A percentile compares a stretch with the other conserved stretches of the same genome.
These are phyloP conservation scores for Melinopterus prodromus DNA, from an alignment of 2,888 invertebrate genomes.

Conservation along the genomic window DNA sequence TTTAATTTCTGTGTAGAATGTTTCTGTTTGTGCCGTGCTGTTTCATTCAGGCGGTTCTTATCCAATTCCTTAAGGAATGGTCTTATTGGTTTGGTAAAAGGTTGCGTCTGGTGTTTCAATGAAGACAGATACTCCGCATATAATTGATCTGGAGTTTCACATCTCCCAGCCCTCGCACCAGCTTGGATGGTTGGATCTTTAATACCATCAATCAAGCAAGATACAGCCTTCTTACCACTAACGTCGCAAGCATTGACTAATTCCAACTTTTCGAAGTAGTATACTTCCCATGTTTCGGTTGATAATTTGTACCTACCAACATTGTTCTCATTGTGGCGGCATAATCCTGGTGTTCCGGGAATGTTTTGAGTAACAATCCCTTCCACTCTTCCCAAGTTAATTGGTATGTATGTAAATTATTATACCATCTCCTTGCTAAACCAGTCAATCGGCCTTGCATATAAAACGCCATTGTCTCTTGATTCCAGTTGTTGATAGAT, in stretches of 20 bases:
- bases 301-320: constrained; percentile 32
- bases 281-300: constrained; percentile 37
- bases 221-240: constrained; percentile 36
- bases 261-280: constrained; percentile 44
- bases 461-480: too few species aligned
- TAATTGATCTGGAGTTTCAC: constrained; percentile 29
- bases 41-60: neutral
- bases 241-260: constrained; percentile 33
- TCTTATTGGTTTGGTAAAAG: neutral
- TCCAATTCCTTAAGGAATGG: neutral
- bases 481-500: too few species aligned
- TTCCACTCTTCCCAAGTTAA: too few species aligned
- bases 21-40: neutral
- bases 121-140: constrained; percentile 31
- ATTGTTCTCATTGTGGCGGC: too few species aligned
- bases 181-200: constrained; percentile 31
- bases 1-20: neutral
- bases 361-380: too few species aligned
- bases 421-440: too few species aligned
- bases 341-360: too few species aligned
- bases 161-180: constrained; percentile 35
- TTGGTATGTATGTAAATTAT: too few species aligned
- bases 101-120: neutral
- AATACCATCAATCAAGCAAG: constrained; percentile 38
- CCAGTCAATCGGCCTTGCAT: too few species aligned